Evolutionary conservation across 2,113 vertebrate species (phyloP).

Genomic region (Dermatemys mawii): DNA sequence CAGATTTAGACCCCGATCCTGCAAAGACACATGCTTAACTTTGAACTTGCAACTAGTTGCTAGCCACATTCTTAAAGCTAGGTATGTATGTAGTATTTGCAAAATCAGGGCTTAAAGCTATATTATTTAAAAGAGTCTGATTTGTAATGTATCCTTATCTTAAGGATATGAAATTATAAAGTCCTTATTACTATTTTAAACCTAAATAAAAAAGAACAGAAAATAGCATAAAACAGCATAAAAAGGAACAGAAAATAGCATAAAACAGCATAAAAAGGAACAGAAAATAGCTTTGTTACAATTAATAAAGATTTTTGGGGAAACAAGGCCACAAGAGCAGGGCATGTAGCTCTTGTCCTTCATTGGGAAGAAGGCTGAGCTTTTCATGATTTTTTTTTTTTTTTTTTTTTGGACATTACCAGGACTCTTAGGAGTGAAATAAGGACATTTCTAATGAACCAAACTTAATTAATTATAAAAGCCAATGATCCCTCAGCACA

Average conservation of each 20-base stretch:
- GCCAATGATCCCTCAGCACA: slow-evolving; percentile 13
- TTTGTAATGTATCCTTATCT: neutral
- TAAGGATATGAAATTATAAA: neutral
- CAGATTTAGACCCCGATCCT: neutral
- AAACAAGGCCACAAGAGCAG: neutral
- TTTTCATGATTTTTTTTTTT: slow-evolving; percentile 24
- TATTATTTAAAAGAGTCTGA: neutral
- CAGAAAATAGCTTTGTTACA: neutral
- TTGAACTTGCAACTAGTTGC: neutral
- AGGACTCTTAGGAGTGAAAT: neutral
- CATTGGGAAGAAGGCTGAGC: neutral
- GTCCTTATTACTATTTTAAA: neutral
- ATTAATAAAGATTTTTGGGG: neutral
- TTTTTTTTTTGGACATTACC: slow-evolving; percentile 37
- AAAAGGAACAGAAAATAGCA: no score
- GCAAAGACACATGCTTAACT: neutral
- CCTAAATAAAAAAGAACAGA: neutral
- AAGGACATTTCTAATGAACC: slow-evolving; percentile 5
- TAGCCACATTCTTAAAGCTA: neutral
- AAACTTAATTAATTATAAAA: slow-evolving; percentile 28
- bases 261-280: neutral
- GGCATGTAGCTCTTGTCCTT: neutral
- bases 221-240: no score
- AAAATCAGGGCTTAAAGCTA: neutral
- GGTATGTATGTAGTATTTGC: fast-evolving